Base-by-base conservation (phyloP, 2,888 invertebrate genomes). In the Ochropleura plecta region DNA sequence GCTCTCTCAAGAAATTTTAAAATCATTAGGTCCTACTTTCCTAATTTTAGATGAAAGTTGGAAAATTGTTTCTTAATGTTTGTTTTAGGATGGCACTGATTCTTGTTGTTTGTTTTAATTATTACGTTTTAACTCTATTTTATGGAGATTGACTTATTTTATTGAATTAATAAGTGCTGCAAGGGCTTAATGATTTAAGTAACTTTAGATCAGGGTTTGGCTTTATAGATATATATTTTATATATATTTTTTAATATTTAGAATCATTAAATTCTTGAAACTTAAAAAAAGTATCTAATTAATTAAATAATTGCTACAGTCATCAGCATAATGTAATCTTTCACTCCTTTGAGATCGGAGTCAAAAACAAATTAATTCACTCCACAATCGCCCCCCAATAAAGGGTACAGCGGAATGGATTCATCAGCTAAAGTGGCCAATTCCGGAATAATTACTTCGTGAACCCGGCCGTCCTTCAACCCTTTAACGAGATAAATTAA, bases 401-500 rank as follows among this genome's bases (percentile, higher is more conserved):
- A 94, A 93, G 94, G 95, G 93, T 92, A 92, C 89, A 91, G 89
- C 88, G 91, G 86, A 94, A 95, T 93, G 94, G 95, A 96, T 96
- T 96, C 96, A 96, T 96, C 96, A 96, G 95, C 92, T 92, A 95
- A 96, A 96, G 96, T 96, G 96, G 95, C 95, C 96, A 96, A 96
- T 96, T 96, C 92, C 92, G 94, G 95, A 95, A 95, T 96, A 96
- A 96, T 96, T 96, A 96, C 96, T 96, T 92, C 95, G 95, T 95
- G 94, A 94, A 94, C 95, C 96, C 93, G 91, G 91, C 92, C 95
- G 96, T 96, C 94, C 95, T 94, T 96, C 96, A 96, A 96, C 96
- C 96, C 96, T 96, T 96, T 96, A 96, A 96, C 96, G 95, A 96
- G 96, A 96, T 96, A 96, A 96, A 96, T 96, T 96, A 96, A 96